phyloP scores from a whole-genome alignment of 2,797 vertebrate species.

The Arrhamphus sclerolepis region DNA sequence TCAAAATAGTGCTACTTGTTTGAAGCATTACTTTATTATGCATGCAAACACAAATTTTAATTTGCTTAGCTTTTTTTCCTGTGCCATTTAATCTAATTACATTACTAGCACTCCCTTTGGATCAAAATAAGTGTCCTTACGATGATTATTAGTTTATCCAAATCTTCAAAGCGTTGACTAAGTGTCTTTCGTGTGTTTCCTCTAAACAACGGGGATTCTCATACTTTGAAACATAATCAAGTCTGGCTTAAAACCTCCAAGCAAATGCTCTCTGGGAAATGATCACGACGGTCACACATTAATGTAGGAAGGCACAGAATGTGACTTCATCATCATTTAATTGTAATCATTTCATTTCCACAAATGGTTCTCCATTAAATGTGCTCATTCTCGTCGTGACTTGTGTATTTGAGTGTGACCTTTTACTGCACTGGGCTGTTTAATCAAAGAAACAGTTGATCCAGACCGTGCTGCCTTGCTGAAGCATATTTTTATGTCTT shows the following conservation, averaged over 20 bases:
- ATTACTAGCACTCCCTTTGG: slow-evolving; percentile 53
- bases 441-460: slow-evolving; percentile 50
- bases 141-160: slow-evolving; percentile 57
- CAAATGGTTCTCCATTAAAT: not conserved
- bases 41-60: slow-evolving; percentile 57
- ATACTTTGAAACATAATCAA: slow-evolving; percentile 42
- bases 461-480: slow-evolving; percentile 22
- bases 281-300: slow-evolving; percentile 10
- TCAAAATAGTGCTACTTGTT: slow-evolving; percentile 57
- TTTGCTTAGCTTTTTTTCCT: slow-evolving; percentile 32
- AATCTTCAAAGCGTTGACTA: slow-evolving; percentile 31
- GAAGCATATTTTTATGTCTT: slow-evolving; percentile 11
- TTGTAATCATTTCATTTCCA: slow-evolving; percentile 1
- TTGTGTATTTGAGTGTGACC: not conserved
- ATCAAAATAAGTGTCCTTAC: slow-evolving; percentile 59
- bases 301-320: slow-evolving; percentile 4
- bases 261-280: slow-evolving; percentile 28
- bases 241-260: slow-evolving; percentile 30
- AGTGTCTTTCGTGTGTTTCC: slow-evolving; percentile 39
- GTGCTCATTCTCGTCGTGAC: no score
- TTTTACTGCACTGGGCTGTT: slow-evolving; percentile 19
- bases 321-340: slow-evolving; percentile 36
- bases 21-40: slow-evolving; percentile 57
- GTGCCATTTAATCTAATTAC: slow-evolving; percentile 65
- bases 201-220: slow-evolving; percentile 34